Conservation (phyloP, 1,140 invertebrate genomes). For the Babylonia areolata region DNA sequence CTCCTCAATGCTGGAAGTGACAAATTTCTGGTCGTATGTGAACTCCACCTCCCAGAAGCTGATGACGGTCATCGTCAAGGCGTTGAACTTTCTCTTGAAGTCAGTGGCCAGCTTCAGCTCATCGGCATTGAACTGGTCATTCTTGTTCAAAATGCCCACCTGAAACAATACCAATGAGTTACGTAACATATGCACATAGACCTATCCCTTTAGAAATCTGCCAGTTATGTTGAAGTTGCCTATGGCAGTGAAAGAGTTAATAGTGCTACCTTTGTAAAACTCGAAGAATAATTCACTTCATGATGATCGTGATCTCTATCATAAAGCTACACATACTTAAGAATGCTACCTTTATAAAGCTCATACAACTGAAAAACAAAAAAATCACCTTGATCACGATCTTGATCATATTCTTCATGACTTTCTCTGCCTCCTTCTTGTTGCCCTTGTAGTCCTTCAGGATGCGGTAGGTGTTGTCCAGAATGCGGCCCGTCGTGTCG, state of each 20-base stretch:
- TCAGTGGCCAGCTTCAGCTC: constrained; percentile 83
- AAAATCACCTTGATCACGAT: constrained; percentile 89
- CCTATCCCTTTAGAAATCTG: too few relatives aligned
- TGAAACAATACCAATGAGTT: constrained; percentile 11
- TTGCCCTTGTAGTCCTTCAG: constrained; percentile 86
- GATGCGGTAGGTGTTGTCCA: constrained; percentile 91
- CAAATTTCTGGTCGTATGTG: constrained; percentile 88
- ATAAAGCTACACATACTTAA: too few relatives aligned
- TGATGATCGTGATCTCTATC: too few relatives aligned
- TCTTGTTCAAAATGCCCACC: constrained; percentile 87
- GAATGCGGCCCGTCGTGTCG: constrained; percentile 89
- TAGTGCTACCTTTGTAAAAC: too few relatives aligned
- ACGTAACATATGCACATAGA: too few relatives aligned
- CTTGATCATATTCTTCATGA: constrained; percentile 97
- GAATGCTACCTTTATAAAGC: too few relatives aligned
- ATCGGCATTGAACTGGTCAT: constrained; percentile 86
- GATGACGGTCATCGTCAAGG: constrained; percentile 87
- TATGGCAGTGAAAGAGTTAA: too few relatives aligned
- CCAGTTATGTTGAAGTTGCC: too few relatives aligned
- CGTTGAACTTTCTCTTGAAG: constrained; percentile 80
- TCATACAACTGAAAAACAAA: not conserved
- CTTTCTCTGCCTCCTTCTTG: constrained; percentile 95
- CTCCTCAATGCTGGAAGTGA: constrained; percentile 82
- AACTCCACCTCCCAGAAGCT: constrained; percentile 92
- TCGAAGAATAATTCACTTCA: too few relatives aligned